A percentile compares a stretch with the other conserved stretches of the same genome.
Evolutionary conservation across 2,113 vertebrate genomes (phyloP).

Genomic region (Carassius gibelio): DNA sequence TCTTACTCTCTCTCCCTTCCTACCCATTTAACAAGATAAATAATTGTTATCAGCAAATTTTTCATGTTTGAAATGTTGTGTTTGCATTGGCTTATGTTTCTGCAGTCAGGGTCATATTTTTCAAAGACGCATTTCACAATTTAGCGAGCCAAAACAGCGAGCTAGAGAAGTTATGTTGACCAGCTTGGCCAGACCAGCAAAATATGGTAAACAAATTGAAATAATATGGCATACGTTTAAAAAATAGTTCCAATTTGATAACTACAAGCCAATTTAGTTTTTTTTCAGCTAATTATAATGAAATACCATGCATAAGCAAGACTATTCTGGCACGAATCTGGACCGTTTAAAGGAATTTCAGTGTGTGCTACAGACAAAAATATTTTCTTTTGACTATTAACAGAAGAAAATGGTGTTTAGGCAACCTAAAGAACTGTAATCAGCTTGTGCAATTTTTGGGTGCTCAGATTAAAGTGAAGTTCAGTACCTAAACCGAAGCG

Average conservation of each 20-base stretch:
- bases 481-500: no score
- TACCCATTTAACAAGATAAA: constrained; percentile 56
- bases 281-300: no score
- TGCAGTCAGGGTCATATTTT: constrained; percentile 69
- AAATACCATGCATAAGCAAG: no score
- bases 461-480: no score
- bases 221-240: constrained; percentile 76
- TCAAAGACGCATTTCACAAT: constrained; percentile 81
- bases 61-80: constrained; percentile 67
- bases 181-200: constrained; percentile 69
- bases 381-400: no score
- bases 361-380: no score
- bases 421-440: no score
- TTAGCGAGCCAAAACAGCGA: constrained; percentile 73
- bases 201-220: constrained; percentile 76
- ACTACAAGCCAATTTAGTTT: no score
- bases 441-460: no score
- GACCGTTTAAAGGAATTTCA: no score
- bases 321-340: no score
- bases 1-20: neutral
- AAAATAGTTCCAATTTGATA: constrained; percentile 58
- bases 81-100: constrained; percentile 78
- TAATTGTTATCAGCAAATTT: constrained; percentile 62
- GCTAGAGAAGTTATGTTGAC: constrained; percentile 77
- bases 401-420: no score